phyloP scores from a whole-genome alignment of 2,888 invertebrate species.

The Drosophila macrospina region DNA sequence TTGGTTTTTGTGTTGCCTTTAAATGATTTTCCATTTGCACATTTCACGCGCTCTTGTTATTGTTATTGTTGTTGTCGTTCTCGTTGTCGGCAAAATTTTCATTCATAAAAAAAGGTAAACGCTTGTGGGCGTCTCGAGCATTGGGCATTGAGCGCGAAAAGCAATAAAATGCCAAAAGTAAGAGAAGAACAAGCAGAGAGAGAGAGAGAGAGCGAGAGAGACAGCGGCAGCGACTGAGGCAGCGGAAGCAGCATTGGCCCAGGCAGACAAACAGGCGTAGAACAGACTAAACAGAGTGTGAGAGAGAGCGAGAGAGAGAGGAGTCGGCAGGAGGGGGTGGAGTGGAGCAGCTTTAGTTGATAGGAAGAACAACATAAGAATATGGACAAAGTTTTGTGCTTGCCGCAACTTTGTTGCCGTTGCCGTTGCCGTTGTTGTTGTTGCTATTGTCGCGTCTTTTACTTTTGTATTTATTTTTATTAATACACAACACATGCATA shows the following conservation, averaged over 20 bases:
- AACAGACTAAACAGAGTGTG: constrained; percentile 14
- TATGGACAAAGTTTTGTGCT: constrained; percentile 57
- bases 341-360: constrained; percentile 5
- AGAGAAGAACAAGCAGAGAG: constrained; percentile 11
- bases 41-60: constrained; percentile 64
- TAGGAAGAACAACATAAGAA: constrained; percentile 5
- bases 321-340: neutral
- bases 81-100: constrained; percentile 63
- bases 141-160: constrained; percentile 57
- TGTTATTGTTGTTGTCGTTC: constrained; percentile 34
- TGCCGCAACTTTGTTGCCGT: constrained; percentile 47
- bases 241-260: constrained; percentile 49
- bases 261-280: constrained; percentile 74
- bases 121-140: constrained; percentile 61
- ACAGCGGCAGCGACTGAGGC: constrained; percentile 29
- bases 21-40: constrained; percentile 81
- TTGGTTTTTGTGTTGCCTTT: constrained; percentile 51
- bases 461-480: constrained; percentile 70
- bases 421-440: constrained; percentile 29
- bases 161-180: constrained; percentile 66
- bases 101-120: constrained; percentile 77
- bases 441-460: constrained; percentile 51
- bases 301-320: no score
- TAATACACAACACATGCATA: constrained; percentile 62
- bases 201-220: constrained; percentile 15